A percentile compares a stretch with the other conserved stretches of the same genome.
Conservation (phyloP, 1,140 invertebrate species). For the Panulirus ornatus region DNA sequence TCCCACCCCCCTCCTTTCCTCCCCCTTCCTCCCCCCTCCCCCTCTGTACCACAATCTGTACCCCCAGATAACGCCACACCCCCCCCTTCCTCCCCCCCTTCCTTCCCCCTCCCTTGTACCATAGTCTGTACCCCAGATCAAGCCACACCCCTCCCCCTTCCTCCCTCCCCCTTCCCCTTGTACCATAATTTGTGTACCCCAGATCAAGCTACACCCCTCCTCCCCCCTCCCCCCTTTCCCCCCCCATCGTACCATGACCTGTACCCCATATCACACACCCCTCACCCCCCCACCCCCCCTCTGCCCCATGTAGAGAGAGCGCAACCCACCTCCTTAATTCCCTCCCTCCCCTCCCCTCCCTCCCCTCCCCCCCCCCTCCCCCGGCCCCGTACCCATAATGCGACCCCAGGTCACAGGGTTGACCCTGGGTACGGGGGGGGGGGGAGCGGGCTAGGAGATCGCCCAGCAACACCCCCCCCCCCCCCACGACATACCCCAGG, state of each 20-base stretch:
- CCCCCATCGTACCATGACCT: not conserved
- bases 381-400: not conserved
- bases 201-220: not conserved
- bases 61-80: too few relatives aligned
- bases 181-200: too few relatives aligned
- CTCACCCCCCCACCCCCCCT: not conserved
- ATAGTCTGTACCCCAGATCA: not conserved
- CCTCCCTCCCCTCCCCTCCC: not conserved
- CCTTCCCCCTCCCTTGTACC: not conserved
- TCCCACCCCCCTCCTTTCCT: too few relatives aligned
- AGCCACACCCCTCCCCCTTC: not conserved
- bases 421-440: too few relatives aligned
- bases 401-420: not conserved
- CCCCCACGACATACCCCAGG: too few relatives aligned
- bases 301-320: not conserved
- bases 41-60: too few relatives aligned
- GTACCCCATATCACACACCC: not conserved
- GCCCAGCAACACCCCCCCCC: too few relatives aligned
- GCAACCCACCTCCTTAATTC: not conserved
- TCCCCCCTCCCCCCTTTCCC: not conserved
- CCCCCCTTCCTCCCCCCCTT: constrained; percentile 3
- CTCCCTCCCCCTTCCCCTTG: not conserved
- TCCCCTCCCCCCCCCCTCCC: not conserved
- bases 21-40: too few relatives aligned
- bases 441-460: too few relatives aligned